A percentile compares a stretch with the other conserved stretches of the same genome.
Conservation (phyloP, 1,140 invertebrate genomes). For the Microvelia longipes region DNA sequence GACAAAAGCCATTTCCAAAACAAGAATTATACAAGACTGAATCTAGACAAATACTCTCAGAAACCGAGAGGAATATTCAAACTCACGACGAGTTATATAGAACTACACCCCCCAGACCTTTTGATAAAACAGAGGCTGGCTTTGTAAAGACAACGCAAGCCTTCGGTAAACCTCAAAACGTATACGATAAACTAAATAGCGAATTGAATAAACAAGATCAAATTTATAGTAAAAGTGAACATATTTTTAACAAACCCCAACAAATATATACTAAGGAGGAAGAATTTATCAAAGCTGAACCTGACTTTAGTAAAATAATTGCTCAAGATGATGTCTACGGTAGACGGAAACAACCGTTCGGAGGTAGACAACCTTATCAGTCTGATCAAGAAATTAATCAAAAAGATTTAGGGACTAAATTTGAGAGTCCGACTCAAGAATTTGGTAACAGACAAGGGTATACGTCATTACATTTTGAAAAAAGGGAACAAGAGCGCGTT, state of each 20-base stretch:
- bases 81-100: neutral
- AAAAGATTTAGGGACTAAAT: neutral
- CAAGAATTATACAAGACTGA: constrained; percentile 5
- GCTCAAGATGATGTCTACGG: neutral
- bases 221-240: neutral
- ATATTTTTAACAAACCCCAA: neutral
- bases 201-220: neutral
- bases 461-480: neutral
- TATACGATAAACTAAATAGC: neutral
- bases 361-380: neutral
- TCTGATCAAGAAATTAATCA: neutral
- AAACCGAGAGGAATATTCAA: neutral
- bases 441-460: neutral
- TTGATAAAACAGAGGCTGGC: neutral
- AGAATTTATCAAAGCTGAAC: neutral
- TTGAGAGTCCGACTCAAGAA: neutral
- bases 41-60: neutral
- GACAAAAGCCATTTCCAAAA: constrained; percentile 11
- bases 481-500: neutral
- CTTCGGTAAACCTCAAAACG: neutral
- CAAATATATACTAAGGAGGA: neutral
- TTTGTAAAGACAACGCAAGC: neutral
- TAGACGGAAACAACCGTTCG: neutral
- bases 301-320: neutral
- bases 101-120: neutral